Percentiles rank a stretch among this genome's conserved stretches.
phyloP scores from a whole-genome alignment of 2,113 vertebrate genomes.

The Phalacrocorax carbo region DNA sequence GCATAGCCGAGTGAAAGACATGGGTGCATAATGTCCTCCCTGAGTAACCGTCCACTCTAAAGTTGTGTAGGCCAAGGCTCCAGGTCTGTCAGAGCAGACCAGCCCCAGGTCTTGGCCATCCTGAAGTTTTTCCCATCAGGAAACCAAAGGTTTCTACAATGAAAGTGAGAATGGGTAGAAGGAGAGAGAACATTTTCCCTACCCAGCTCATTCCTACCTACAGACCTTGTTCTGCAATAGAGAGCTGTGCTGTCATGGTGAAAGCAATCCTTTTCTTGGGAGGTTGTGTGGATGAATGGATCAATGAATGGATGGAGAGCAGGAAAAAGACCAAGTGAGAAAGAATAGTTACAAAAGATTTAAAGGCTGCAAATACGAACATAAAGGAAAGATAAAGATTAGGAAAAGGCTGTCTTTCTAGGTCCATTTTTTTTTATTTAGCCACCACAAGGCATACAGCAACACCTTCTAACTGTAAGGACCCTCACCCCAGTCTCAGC shows the following conservation, averaged over 20 bases:
- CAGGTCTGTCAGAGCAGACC: background rate
- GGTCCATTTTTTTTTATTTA: background rate
- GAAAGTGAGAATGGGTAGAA: background rate
- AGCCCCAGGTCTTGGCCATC: background rate
- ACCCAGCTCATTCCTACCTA: background rate
- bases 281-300: background rate
- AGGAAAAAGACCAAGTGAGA: background rate
- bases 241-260: background rate
- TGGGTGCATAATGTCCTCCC: background rate
- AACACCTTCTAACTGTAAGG: background rate
- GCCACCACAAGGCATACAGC: background rate
- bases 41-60: background rate
- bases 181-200: background rate
- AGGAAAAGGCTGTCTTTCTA: background rate
- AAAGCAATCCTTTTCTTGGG: background rate
- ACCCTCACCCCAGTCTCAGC: background rate
- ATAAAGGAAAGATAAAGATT: background rate
- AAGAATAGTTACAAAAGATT: background rate
- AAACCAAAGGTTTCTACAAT: background rate
- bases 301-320: background rate
- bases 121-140: background rate
- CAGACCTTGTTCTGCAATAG: background rate
- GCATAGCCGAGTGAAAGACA: background rate
- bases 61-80: background rate
- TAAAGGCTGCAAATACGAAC: background rate